Base-by-base conservation (phyloP, 2,113 vertebrate genomes). In the Steatornis caripensis region DNA sequence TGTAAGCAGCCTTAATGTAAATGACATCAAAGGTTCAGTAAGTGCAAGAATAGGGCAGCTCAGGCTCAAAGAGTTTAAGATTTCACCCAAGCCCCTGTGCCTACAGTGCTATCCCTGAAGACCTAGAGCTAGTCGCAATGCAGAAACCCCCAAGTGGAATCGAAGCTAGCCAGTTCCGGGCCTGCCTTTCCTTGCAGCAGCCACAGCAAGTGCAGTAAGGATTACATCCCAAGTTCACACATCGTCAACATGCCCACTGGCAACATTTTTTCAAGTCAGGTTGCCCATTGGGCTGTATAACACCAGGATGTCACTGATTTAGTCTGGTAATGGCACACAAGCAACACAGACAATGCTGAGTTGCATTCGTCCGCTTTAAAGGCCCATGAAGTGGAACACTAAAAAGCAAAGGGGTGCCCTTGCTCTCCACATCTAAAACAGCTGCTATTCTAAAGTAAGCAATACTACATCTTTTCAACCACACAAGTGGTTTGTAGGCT, bases 221-320 rank as follows among this genome's bases (percentile, higher is more conserved):
- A 66, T 60, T 70, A 58, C 34, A 78, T 70, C 19, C 20, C 32
- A 57, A 61, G 21, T 32, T 79, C 65, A 72, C 22, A 74, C 6
- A 9, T 18, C 19, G 54, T 39, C 68, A 81, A 1, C 1, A 0
- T 30, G 46, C 21, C 51, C 58, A 66, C 0, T 10, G 11, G 43
- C 43, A 75, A 17, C 1, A 15, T 0, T 15, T 41, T 92, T 64
- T 78, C 80, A 91, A 64, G 36, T 62, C 70, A 77, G 15, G 24
- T 39, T 78, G 48, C 34, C 51, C 69, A 48, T 7, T 55, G 61
- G 34, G 30, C n/a, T 84, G 58, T 11, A 1, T 14, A 72, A 90
- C 39, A 15, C 21, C 27, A 37, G 34, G 18, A 10, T 82, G 72
- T 13, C 74, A 78, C 41, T 46, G 39, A 62, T 23, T 4, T 5